phyloP scores from a whole-genome alignment of 64 coral and sea anemone species.

The Hydrozoanthus tunicans region DNA sequence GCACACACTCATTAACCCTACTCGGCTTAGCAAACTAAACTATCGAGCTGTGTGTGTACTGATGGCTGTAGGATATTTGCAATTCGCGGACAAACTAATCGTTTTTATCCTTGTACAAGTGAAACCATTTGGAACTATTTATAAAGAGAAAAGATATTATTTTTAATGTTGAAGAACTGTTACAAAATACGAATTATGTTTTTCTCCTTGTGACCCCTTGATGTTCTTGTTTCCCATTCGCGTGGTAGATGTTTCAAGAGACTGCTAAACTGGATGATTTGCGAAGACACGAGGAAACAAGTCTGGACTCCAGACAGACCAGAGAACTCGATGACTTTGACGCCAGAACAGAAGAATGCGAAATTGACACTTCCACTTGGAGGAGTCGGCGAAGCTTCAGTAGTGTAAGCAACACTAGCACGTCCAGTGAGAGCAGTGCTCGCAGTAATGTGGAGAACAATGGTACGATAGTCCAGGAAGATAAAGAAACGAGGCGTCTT shows the following conservation, averaged over 20 bases:
- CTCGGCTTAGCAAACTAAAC: background rate
- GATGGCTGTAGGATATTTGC: background rate
- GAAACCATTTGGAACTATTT: constrained; percentile 43
- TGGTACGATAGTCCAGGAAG: constrained; percentile 38
- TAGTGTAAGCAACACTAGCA: constrained; percentile 40
- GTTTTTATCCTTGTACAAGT: background rate
- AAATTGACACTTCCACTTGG: constrained; percentile 51
- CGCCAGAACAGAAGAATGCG: constrained; percentile 34
- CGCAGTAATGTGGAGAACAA: constrained; percentile 50
- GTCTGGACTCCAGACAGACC: constrained; percentile 54
- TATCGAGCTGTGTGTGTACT: constrained; percentile 21
- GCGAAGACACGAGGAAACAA: constrained; percentile 39
- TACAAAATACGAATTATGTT: constrained; percentile 7
- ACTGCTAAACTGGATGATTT: constrained; percentile 52
- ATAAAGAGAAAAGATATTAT: constrained; percentile 33
- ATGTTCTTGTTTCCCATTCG: constrained; percentile 53
- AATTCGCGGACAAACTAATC: background rate
- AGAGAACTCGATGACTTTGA: constrained; percentile 53
- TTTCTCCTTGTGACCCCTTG: constrained; percentile 28
- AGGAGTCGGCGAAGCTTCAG: constrained; percentile 41
- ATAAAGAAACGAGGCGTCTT: constrained; percentile 12
- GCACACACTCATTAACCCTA: constrained; percentile 4
- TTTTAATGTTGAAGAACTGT: constrained; percentile 38
- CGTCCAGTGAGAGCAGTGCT: constrained; percentile 14
- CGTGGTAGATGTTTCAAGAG: constrained; percentile 57